Evolutionary conservation across 2,797 vertebrate genomes (phyloP), one percentile per base, ranked within the genome.

Genomic region (Vireo griseus): DNA sequence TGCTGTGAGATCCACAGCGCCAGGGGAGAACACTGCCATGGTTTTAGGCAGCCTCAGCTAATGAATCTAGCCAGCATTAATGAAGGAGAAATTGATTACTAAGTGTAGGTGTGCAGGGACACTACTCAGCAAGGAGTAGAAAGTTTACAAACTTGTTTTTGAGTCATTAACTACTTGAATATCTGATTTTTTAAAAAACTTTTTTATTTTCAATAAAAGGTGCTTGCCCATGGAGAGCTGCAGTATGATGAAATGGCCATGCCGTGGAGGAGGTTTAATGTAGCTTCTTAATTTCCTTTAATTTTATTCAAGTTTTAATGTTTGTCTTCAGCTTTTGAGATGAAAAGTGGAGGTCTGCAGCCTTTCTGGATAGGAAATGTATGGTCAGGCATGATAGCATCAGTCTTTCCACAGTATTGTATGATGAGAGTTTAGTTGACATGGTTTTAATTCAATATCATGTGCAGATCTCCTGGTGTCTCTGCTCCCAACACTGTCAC

Each of bases 141-240:
- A 93, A 77, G 82, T 72, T 95, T 65, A 74, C 58, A 86, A 58
- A 35, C 22, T 65, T 45, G 11, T 5, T 86, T 63, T 69, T 63
- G 22, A 76, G 48, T 88, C 9, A 3, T 63, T 80, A 94, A 45
- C 20, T 73, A 69, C 47, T 87, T 90, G 61, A 82, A 73, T 13
- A 20, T 28, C 55, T 50, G 21, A 2, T 9, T 18, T 13, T 50
- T 57, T 66, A 16, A 24, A 3, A 4, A 47, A 33, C 44, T 51
- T 45, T 65, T 63, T 50, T 18, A 59, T 25, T 75, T 71, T 65
- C 17, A 10, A 22, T 47, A 61, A 61, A 78, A 10, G 50, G 37
- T 85, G 72, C 57, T 35, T 77, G 54, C 44, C 58, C 0, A 0
- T 45, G 47, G 40, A 33, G 62, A 52, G 52, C 54, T 81, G 65